Conservation (phyloP, 2,113 vertebrate species). For the Semnornis frantzii region DNA sequence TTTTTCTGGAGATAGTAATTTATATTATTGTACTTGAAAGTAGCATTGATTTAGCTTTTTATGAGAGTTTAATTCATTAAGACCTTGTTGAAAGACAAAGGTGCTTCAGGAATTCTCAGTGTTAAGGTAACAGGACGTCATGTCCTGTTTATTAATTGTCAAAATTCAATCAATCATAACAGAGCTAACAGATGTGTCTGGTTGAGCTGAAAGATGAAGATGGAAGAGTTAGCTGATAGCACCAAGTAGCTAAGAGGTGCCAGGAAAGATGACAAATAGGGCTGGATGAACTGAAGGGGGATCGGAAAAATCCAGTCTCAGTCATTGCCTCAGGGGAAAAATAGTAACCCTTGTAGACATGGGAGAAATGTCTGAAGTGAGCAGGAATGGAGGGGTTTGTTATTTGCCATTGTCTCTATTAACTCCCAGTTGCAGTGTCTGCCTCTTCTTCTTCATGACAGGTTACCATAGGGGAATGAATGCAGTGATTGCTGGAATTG, state of each 20-base stretch:
- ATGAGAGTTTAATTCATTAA: neutral
- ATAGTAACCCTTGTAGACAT: constrained; percentile 26
- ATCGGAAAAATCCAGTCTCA: neutral
- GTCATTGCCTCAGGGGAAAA: constrained; percentile 22
- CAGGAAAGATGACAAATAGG: constrained; percentile 34
- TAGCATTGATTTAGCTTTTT: neutral
- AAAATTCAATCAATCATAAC: constrained; percentile 48
- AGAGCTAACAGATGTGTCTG: constrained; percentile 46
- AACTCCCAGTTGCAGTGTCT: neutral
- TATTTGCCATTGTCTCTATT: neutral
- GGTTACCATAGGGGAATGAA: neutral
- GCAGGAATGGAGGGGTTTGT: neutral
- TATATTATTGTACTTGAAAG: neutral
- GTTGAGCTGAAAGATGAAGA: constrained; percentile 51
- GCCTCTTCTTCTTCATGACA: neutral
- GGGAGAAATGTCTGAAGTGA: neutral
- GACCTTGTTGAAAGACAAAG: neutral
- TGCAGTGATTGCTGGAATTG: neutral
- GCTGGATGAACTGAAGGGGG: neutral
- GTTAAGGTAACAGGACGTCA: neutral
- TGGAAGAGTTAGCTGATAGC: neutral
- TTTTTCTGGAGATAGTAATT: neutral
- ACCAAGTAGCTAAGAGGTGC: constrained; percentile 22
- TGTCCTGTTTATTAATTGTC: constrained; percentile 56
- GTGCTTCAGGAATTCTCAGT: neutral